phyloP scores from a whole-genome alignment of 2,113 vertebrate species.

The Chrysochloris asiatica region DNA sequence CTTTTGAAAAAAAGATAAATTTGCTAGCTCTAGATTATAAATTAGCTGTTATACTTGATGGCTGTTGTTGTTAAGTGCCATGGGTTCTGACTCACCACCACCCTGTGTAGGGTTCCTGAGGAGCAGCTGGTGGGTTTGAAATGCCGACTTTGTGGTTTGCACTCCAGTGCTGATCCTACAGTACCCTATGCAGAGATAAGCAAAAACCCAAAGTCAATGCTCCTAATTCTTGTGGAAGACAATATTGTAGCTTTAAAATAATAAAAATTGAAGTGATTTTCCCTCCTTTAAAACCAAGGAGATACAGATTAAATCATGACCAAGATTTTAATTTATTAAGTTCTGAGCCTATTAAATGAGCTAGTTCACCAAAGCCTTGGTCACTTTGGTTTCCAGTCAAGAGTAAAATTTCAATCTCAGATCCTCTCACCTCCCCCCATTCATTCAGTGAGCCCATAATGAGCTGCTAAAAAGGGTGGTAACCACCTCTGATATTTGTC shows the following conservation, averaged over 20 bases:
- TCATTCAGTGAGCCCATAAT: not conserved
- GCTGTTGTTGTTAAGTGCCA: too few relatives aligned
- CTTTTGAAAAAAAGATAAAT: slow-evolving; percentile 19
- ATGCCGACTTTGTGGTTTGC: not conserved
- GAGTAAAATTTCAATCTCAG: not conserved
- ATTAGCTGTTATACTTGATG: too few relatives aligned
- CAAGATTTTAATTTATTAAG: slow-evolving; percentile 6
- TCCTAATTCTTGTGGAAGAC: not conserved
- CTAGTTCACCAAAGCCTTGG: not conserved
- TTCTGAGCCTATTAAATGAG: not conserved
- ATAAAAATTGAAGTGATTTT: too few relatives aligned
- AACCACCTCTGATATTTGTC: not conserved
- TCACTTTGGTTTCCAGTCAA: not conserved
- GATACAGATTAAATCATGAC: slow-evolving; percentile 36
- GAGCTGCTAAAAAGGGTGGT: slow-evolving; percentile 32
- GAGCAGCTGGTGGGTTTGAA: too few relatives aligned
- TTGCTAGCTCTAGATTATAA: slow-evolving; percentile 6
- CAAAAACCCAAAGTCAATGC: not conserved
- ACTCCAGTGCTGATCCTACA: too few relatives aligned
- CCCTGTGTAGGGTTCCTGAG: too few relatives aligned
- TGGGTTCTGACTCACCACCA: too few relatives aligned
- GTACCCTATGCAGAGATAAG: not conserved
- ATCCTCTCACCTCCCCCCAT: not conserved
- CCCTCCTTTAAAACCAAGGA: slow-evolving; percentile 35
- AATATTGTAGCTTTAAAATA: slow-evolving; percentile 6